Evolutionary conservation across 2,888 invertebrate species (phyloP), one percentile per base, ranked within the genome.

Genomic region (Mesochorus sp.): DNA sequence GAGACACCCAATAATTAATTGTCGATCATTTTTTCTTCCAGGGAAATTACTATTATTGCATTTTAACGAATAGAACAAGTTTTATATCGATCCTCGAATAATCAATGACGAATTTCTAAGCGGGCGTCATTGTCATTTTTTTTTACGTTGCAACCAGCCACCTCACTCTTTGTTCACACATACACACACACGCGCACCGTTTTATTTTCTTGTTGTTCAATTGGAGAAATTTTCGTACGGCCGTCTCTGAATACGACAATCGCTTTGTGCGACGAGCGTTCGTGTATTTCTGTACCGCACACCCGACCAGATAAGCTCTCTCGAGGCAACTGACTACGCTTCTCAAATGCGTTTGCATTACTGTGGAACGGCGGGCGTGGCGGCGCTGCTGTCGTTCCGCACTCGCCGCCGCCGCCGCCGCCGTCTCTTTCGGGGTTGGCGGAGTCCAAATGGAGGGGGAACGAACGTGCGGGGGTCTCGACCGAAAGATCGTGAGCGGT

Each of bases 291-390:
- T 71, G 34, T 17, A 57, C 28, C 37, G 34, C 28, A 31, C 31
- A 44, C 17, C 28, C 14, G 44, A 53, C 39, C 70, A 57, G 51
- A 73, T 62, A 24, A 14, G 12, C 53, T 51, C 57, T 73, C 72
- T 59, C 82, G 81, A 79, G 76, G 49, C 67, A 70, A 76, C 85
- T 76, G 74, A 84, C 82, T 83, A 74, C 83, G 84, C 88, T 86
- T 84, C 73, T 83, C 87, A 86, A 82, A 84, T 85, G 88, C 90
- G 87, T 84, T 89, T 89, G 89, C 88, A 86, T 88, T 87, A 89
- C 90, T 88, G 89, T 88, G 85, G 88, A 88, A 76, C 84, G 84
- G 80, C 85, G 84, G 84, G 85, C 85, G 71, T 85, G 83, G 85
- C 84, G 88, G 85, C 88, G 88, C 85, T 88, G 83, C 79, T 5